Conservation (phyloP, 1,140 invertebrate genomes). For the Calycopis cecrops region DNA sequence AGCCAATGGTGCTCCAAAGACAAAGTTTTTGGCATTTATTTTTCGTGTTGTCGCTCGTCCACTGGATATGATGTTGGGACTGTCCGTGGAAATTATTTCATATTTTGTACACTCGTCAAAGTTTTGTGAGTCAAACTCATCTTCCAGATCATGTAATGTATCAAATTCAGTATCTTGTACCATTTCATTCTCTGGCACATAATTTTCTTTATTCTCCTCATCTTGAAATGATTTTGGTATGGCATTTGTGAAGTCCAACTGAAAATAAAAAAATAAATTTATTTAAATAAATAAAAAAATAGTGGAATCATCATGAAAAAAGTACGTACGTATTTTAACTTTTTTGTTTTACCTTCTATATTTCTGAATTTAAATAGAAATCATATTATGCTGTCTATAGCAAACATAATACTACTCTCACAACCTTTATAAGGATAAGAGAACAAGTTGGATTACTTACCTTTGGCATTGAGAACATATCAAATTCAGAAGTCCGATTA, state of each 20-base stretch:
- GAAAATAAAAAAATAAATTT: conserved; percentile 27
- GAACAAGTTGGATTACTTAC: conserved; percentile 37
- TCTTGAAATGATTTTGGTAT: conserved; percentile 25
- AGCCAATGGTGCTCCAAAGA: conserved; percentile 62
- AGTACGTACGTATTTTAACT: not conserved
- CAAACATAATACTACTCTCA: not conserved
- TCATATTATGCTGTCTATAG: not conserved
- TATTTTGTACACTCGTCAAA: conserved; percentile 66
- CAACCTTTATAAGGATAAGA: no score
- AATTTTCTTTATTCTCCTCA: conserved; percentile 30
- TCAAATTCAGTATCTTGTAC: conserved; percentile 39
- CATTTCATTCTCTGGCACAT: conserved; percentile 44
- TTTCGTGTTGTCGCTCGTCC: conserved; percentile 46
- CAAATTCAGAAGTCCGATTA: conserved; percentile 26
- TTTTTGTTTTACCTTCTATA: no score
- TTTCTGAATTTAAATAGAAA: not conserved
- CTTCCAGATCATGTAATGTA: conserved; percentile 64
- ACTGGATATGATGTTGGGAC: conserved; percentile 61
- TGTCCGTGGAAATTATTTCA: conserved; percentile 70
- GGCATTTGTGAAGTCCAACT: conserved; percentile 56
- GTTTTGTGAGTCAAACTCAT: conserved; percentile 56
- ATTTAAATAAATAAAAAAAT: not conserved
- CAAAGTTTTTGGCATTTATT: conserved; percentile 52
- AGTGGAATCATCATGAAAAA: not conserved
- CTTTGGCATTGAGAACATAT: conserved; percentile 51